Conservation (phyloP, 2,113 vertebrate genomes). For the Thalassoma bifasciatum region DNA sequence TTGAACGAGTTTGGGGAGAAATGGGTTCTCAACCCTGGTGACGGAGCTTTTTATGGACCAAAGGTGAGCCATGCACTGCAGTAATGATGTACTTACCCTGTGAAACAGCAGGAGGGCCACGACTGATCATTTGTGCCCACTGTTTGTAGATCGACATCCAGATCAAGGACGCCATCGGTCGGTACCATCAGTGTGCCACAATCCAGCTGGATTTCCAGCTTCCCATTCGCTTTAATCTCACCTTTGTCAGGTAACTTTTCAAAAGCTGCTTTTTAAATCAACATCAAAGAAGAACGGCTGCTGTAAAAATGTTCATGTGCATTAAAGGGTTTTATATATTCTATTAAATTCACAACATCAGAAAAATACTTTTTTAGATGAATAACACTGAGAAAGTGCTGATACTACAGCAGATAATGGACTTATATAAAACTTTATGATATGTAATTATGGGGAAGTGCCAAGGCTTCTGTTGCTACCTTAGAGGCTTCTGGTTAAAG, state of each 20-base stretch:
- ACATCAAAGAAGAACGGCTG: neutral
- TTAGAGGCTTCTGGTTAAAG: neutral
- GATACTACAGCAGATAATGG: neutral
- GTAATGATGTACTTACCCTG: neutral
- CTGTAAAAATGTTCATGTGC: neutral
- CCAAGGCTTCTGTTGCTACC: neutral
- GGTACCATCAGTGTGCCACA: constrained; percentile 98
- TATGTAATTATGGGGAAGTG: neutral
- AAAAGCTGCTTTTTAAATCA: neutral
- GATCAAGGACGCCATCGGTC: constrained; percentile 97
- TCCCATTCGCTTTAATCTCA: constrained; percentile 95
- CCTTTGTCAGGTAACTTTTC: constrained; percentile 88
- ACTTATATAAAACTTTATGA: too few relatives aligned
- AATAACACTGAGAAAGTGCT: neutral
- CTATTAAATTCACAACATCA: neutral
- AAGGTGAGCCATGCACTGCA: constrained; percentile 84
- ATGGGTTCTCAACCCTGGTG: constrained; percentile 96
- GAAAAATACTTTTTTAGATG: neutral
- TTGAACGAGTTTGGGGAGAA: constrained; percentile 95
- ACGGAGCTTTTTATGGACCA: constrained; percentile 98
- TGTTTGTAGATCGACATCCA: constrained; percentile 93
- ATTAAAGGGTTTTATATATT: neutral
- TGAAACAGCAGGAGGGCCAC: neutral
- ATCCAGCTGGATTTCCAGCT: constrained; percentile 98
- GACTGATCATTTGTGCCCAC: constrained; percentile 1